phyloP scores from a whole-genome alignment of 2,888 invertebrate genomes.

The Ornithoptera priamus region DNA sequence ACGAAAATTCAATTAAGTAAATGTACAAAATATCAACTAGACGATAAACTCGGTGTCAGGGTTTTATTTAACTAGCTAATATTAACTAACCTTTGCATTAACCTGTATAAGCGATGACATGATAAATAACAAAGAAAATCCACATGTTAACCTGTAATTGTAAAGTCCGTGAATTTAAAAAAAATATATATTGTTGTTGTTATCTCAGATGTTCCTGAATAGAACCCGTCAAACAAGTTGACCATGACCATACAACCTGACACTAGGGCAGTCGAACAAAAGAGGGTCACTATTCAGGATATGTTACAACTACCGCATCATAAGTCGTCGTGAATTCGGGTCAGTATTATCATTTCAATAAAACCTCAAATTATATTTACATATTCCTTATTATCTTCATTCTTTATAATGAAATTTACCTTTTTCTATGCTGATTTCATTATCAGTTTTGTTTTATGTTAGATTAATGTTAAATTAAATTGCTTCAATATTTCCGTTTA shows the following conservation, averaged over 20 bases:
- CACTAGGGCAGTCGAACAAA: conserved; percentile 62
- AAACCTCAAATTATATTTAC: neutral
- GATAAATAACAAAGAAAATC: neutral
- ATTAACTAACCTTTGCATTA: neutral
- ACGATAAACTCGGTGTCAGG: neutral
- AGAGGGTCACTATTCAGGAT: conserved; percentile 46
- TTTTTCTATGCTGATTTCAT: neutral
- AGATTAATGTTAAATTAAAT: neutral
- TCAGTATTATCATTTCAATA: conserved; percentile 61
- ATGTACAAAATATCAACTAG: neutral
- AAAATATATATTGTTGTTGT: neutral
- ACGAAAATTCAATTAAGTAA: neutral
- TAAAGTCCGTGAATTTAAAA: neutral
- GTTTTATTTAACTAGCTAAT: too few species aligned
- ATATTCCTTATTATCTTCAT: neutral
- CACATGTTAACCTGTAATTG: neutral
- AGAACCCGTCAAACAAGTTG: conserved; percentile 40
- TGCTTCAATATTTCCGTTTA: neutral
- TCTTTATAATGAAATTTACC: neutral
- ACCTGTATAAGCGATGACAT: neutral
- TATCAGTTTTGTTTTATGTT: neutral
- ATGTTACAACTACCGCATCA: conserved; percentile 55
- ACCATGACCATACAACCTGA: conserved; percentile 59
- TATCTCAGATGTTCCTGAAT: neutral
- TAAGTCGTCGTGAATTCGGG: conserved; percentile 42